Percentiles rank a stretch among this genome's conserved stretches.
These are phyloP conservation scores for Venusia cambrica DNA, from an alignment of 2,888 invertebrate genomes.

Conservation along the genomic window DNA sequence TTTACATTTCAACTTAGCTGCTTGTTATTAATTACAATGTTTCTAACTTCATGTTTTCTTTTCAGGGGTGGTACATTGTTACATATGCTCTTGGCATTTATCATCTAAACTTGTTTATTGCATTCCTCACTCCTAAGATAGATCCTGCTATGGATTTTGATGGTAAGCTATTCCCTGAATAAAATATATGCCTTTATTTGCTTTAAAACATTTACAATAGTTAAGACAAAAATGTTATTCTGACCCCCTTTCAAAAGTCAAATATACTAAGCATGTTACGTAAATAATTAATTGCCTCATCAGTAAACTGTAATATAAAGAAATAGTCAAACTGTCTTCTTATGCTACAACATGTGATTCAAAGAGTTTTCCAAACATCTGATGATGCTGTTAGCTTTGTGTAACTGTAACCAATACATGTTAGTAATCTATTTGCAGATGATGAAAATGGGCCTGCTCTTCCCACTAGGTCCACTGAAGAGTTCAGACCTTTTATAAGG, in stretches of 20 bases:
- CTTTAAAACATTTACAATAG: no score
- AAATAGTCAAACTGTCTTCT: no score
- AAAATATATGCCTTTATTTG: no score
- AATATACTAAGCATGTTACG: no score
- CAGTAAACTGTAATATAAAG: no score
- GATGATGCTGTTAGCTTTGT: no score
- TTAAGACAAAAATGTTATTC: background rate
- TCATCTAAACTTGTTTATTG: constrained; percentile 99
- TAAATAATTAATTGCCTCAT: no score
- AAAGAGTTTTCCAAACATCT: no score
- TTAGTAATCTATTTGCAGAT: constrained; percentile 48
- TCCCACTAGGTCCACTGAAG: constrained; percentile 97
- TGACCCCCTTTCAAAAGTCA: background rate
- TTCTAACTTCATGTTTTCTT: background rate
- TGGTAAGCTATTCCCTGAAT: constrained; percentile 85
- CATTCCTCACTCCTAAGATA: constrained; percentile 99
- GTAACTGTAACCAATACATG: no score
- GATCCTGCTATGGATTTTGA: constrained; percentile 98
- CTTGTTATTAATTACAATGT: no score
- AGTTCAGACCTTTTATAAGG: constrained; percentile 98
- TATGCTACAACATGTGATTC: no score
- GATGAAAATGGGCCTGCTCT: constrained; percentile 95
- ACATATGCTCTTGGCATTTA: constrained; percentile 99
- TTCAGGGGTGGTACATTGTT: constrained; percentile 99
- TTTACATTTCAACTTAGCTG: no score